Percentiles rank a stretch among this genome's conserved stretches.
Conservation (phyloP, 2,888 invertebrate species). For the Lamproptera curius region DNA sequence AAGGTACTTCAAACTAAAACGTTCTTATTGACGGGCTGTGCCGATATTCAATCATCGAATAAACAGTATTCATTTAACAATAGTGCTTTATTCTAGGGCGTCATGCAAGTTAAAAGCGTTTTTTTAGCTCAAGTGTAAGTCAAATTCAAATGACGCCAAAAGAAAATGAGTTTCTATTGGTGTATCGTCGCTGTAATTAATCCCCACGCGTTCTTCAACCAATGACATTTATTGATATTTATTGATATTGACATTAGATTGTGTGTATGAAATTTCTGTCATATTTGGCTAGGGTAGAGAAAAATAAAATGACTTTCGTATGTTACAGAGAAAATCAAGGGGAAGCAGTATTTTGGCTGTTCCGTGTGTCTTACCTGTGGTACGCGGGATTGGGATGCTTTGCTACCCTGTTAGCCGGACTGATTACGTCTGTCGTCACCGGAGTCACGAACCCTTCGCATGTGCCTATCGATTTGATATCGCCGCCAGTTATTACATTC, state of each 20-base stretch:
- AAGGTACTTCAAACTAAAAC: too few relatives aligned
- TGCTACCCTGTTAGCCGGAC: slow-evolving; percentile 84
- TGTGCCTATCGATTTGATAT: slow-evolving; percentile 82
- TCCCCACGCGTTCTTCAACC: neutral
- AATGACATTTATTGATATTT: neutral
- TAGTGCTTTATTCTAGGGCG: too few relatives aligned
- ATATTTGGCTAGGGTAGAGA: too few relatives aligned
- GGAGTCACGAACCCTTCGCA: slow-evolving; percentile 79
- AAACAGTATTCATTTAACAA: too few relatives aligned
- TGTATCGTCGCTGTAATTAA: neutral
- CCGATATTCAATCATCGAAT: too few relatives aligned
- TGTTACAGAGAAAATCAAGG: slow-evolving; percentile 44
- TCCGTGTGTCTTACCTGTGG: slow-evolving; percentile 93
- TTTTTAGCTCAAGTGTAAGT: too few relatives aligned
- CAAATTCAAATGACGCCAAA: neutral
- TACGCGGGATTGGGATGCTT: slow-evolving; percentile 90
- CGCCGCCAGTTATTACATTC: slow-evolving; percentile 81
- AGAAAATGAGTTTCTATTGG: neutral
- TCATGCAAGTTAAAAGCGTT: too few relatives aligned
- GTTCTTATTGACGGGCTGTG: too few relatives aligned
- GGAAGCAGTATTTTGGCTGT: slow-evolving; percentile 74
- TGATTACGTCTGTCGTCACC: slow-evolving; percentile 83
- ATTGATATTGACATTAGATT: neutral
- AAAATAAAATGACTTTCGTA: too few relatives aligned
- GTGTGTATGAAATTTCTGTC: too few relatives aligned